phyloP scores from a whole-genome alignment of 2,797 vertebrate species.

The Poecilia gillii region DNA sequence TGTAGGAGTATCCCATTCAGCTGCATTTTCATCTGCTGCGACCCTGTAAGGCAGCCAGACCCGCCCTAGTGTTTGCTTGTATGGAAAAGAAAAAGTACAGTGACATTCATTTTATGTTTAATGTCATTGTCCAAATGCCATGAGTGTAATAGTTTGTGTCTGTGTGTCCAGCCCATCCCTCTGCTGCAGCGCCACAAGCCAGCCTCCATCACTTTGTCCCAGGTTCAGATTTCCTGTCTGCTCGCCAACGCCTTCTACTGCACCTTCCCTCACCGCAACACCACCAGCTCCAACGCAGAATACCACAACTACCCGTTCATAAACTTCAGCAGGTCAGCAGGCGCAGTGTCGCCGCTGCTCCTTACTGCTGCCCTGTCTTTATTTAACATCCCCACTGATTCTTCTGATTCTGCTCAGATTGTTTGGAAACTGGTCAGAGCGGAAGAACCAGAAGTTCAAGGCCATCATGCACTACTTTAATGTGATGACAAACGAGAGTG shows the following conservation, averaged over 20 bases:
- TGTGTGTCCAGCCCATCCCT: conserved; percentile 66
- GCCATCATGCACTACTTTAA: conserved; percentile 80
- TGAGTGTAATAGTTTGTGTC: background rate
- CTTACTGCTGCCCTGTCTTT: accelerated
- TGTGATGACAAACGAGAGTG: conserved; percentile 53
- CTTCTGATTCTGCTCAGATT: conserved; percentile 56
- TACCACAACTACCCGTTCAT: conserved; percentile 74
- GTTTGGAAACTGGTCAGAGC: conserved; percentile 27
- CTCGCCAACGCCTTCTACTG: conserved; percentile 84
- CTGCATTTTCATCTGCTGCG: background rate
- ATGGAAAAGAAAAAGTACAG: background rate
- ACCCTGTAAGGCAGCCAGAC: background rate
- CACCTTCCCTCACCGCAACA: conserved; percentile 81
- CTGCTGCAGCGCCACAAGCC: conserved; percentile 50
- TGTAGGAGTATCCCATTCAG: background rate
- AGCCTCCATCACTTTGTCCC: conserved; percentile 71
- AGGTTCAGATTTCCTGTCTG: conserved; percentile 77
- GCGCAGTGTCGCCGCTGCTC: accelerated
- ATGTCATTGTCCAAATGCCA: background rate
- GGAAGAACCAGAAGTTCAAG: conserved; percentile 72
- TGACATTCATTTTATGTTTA: background rate
- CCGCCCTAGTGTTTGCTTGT: background rate
- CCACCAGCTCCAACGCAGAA: conserved; percentile 32
- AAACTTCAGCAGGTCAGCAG: conserved; percentile 79
- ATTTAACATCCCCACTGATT: background rate